Conservation (phyloP, 2,888 invertebrate species). For the Mythimna ferrago region DNA sequence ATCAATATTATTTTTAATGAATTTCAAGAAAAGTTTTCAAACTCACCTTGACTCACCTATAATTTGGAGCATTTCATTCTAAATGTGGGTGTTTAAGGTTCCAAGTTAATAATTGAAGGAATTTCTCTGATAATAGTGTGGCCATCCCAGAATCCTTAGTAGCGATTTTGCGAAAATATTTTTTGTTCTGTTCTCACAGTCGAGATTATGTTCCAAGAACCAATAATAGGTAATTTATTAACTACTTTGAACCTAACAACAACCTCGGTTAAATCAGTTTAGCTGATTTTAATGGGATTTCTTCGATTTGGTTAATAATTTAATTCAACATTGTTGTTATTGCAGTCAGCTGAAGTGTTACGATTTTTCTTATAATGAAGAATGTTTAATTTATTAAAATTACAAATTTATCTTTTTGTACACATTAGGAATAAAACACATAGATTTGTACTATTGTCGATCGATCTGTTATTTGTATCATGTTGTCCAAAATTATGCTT, state of each 20-base stretch:
- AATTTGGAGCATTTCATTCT: conserved; percentile 44
- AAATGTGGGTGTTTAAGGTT: conserved; percentile 13
- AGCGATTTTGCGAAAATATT: conserved; percentile 60
- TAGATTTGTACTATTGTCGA: not conserved
- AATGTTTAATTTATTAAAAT: not conserved
- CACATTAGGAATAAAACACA: not conserved
- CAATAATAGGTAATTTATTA: conserved; percentile 51
- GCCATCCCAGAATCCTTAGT: conserved; percentile 38
- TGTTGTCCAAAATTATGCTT: not conserved
- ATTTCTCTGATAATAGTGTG: conserved; percentile 43
- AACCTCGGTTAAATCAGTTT: conserved; percentile 34
- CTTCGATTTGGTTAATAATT: conserved; percentile 29
- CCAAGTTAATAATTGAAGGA: conserved; percentile 32
- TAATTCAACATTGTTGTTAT: conserved; percentile 34
- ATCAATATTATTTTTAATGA: not conserved
- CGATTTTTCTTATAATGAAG: not conserved
- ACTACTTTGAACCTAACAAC: conserved; percentile 26
- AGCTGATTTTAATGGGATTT: conserved; percentile 29
- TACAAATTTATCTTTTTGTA: not conserved
- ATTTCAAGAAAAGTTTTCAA: conserved; percentile 17
- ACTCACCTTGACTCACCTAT: conserved; percentile 27
- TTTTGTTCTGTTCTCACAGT: conserved; percentile 65
- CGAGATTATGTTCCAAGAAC: conserved; percentile 63
- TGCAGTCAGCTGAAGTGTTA: conserved; percentile 5
- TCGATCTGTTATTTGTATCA: not conserved